Evolutionary conservation across 2,113 vertebrate species (phyloP).

Genomic region (human (Homo sapiens)): GRCh38 chr3:70493001-70493500

Average conservation of each 20-base stretch:
- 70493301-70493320: background rate
- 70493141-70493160: background rate
- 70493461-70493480: background rate
- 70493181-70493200: background rate
- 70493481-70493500: background rate
- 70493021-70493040: background rate
- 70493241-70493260: background rate
- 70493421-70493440: background rate
- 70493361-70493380: background rate
- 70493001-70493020: background rate
- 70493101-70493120: background rate
- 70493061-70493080: background rate
- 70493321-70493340: background rate
- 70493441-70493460: background rate
- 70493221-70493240: background rate
- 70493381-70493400: background rate
- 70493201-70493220: background rate
- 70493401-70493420: background rate
- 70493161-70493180: conserved; percentile 5
- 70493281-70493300: background rate
- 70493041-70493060: background rate
- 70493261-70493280: background rate
- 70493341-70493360: background rate
- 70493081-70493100: background rate
- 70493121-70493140: background rate